Percentiles rank a stretch among this genome's conserved stretches.
phyloP scores from a whole-genome alignment of 2,797 vertebrate species.

The Galago senegalensis region DNA sequence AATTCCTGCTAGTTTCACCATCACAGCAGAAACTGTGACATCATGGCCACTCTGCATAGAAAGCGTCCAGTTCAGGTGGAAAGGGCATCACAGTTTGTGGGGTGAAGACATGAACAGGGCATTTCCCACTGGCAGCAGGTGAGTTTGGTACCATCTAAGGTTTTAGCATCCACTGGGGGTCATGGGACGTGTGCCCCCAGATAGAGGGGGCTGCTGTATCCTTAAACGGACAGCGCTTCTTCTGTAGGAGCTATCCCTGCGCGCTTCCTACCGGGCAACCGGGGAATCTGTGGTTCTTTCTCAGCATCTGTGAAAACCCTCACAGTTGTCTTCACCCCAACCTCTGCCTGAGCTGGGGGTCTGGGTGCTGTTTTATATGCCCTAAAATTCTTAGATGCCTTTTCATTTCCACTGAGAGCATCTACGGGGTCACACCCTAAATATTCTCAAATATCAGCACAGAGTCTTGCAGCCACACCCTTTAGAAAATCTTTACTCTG shows the following conservation, averaged over 20 bases:
- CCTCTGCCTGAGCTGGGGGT: neutral
- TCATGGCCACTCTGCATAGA: accelerated
- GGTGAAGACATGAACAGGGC: neutral
- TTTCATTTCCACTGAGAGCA: neutral
- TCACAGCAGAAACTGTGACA: neutral
- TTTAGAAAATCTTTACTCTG: neutral
- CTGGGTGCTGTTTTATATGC: neutral
- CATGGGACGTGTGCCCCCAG: neutral
- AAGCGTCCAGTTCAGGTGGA: neutral
- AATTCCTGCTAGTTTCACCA: neutral
- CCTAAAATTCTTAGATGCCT: neutral
- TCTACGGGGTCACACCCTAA: neutral
- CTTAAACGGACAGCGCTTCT: neutral
- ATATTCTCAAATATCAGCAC: neutral
- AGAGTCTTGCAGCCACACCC: neutral
- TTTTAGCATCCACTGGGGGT: neutral
- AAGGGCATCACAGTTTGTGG: neutral
- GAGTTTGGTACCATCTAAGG: accelerated
- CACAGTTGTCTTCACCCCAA: no score
- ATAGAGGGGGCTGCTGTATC: neutral
- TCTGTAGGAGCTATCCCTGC: neutral
- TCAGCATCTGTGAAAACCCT: neutral
- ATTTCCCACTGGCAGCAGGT: neutral
- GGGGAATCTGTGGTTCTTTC: neutral
- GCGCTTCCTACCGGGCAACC: neutral